phyloP scores from a whole-genome alignment of 2,113 vertebrate species.

The Guaruba guarouba region DNA sequence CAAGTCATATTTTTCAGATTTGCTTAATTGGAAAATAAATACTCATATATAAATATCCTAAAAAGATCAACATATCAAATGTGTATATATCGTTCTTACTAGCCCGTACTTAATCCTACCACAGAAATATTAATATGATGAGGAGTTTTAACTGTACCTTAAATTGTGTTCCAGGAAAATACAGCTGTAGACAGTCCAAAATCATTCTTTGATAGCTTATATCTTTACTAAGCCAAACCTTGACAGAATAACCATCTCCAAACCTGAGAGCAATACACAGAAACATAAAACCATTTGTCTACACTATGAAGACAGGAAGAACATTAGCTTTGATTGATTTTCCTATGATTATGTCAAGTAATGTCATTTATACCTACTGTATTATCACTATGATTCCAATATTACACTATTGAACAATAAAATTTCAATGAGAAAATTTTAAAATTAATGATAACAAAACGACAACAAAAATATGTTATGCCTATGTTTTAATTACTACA shows the following conservation, averaged over 20 bases:
- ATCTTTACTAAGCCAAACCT: constrained; percentile 65
- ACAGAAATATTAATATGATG: neutral
- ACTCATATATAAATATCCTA: neutral
- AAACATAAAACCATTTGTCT: neutral
- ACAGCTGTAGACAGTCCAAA: constrained; percentile 50
- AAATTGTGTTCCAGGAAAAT: constrained; percentile 66
- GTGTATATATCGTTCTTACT: neutral
- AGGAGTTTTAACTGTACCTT: constrained; percentile 53
- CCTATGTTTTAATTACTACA: neutral
- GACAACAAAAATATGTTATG: neutral
- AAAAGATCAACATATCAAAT: neutral
- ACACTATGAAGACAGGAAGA: neutral
- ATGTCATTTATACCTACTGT: neutral
- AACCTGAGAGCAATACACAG: constrained; percentile 42
- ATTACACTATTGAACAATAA: neutral
- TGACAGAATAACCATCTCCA: constrained; percentile 67
- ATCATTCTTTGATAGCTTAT: neutral
- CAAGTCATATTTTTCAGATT: neutral
- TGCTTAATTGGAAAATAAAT: neutral
- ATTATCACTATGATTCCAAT: neutral
- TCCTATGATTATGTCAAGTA: neutral
- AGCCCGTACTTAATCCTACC: neutral
- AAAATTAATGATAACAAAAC: neutral
- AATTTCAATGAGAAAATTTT: neutral
- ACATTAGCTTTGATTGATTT: neutral